Evolutionary conservation across 1,140 invertebrate genomes (phyloP).

Genomic region (Drosophila jambulina): DNA sequence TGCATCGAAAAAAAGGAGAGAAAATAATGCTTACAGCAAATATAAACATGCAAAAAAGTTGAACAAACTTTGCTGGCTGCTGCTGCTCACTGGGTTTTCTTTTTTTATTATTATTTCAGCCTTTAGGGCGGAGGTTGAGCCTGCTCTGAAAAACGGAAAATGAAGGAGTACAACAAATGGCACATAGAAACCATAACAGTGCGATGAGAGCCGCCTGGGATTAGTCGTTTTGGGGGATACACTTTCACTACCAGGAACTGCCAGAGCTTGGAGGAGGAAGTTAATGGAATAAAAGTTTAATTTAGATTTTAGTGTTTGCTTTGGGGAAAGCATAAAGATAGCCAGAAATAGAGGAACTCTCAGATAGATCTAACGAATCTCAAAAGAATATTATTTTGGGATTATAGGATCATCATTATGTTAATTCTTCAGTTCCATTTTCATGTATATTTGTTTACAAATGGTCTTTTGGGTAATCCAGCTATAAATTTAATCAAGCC

Average conservation of each 20-base stretch:
- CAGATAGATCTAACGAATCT: neutral
- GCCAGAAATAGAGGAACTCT: neutral
- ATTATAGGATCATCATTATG: slow-evolving; percentile 11
- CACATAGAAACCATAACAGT: slow-evolving; percentile 29
- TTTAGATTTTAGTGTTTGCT: slow-evolving; percentile 40
- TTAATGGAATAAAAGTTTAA: slow-evolving; percentile 21
- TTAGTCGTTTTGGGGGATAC: slow-evolving; percentile 41
- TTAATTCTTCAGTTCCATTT: neutral
- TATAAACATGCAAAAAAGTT: slow-evolving; percentile 64
- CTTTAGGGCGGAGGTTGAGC: slow-evolving; percentile 56
- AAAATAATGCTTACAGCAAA: slow-evolving; percentile 73
- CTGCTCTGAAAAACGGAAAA: slow-evolving; percentile 30
- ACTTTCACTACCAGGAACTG: slow-evolving; percentile 43
- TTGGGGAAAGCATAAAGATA: neutral
- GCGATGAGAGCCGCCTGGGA: slow-evolving; percentile 32
- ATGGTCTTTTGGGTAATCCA: neutral
- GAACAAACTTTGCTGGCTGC: slow-evolving; percentile 67
- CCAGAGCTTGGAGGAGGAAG: neutral
- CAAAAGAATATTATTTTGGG: neutral
- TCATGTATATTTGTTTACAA: neutral
- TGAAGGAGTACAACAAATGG: slow-evolving; percentile 48
- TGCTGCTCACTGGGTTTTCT: slow-evolving; percentile 1
- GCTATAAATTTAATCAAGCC: neutral
- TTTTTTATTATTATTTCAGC: slow-evolving; percentile 18
- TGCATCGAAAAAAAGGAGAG: slow-evolving; percentile 45